Evolutionary conservation across 2,797 vertebrate genomes (phyloP), one percentile per base, ranked within the genome.

Genomic region (Sylvilagus floridanus): DNA sequence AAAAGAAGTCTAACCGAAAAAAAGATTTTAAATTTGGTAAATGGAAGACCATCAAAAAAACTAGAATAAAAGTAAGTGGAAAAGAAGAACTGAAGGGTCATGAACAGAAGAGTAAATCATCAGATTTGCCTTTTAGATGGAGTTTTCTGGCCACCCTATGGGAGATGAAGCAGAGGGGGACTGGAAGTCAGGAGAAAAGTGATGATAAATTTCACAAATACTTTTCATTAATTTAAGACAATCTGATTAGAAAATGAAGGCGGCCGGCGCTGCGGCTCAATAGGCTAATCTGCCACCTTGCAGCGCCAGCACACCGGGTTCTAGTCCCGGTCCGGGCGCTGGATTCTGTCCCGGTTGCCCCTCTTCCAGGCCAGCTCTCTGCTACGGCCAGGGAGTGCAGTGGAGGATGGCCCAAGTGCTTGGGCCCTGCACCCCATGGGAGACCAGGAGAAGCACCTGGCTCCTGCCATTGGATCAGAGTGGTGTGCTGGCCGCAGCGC

Each of bases 1-100:
- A 35, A 85, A 89, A 65, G n/a, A 90, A 60, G 52, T 62, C 84
- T 63, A 72, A 28, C 32, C 50, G 84, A 95, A 84, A 92, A 84
- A 4, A 60, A 96, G 83, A 69, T 21, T 50, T 75, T 54, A 60
- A 50, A 24, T 35, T 71, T 50, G 42, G 26, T 75, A 21, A 66
- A 86, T 19, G 21, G 32, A 21, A 93, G 57, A 52, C 28, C 47
- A 72, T 32, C 24, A 84, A 84, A 90, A 9, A 73, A 42, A 72
- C 52, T 50, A 12, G 65, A 62, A 50, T 12, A 91, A 0, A 81
- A 75, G 21, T 32, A 28, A 90, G 63, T 3, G 5, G 57, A 28
- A 78, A 83, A 12, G 22, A 94, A 89, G 63, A 83, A 62, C 0
- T 52, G 11, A 68, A 57, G 66, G 10, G 16, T 84, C 66, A 63